Percentiles rank a stretch among this genome's conserved stretches.
phyloP scores from a whole-genome alignment of 1,140 invertebrate species.

The Drosophila melanica region DNA sequence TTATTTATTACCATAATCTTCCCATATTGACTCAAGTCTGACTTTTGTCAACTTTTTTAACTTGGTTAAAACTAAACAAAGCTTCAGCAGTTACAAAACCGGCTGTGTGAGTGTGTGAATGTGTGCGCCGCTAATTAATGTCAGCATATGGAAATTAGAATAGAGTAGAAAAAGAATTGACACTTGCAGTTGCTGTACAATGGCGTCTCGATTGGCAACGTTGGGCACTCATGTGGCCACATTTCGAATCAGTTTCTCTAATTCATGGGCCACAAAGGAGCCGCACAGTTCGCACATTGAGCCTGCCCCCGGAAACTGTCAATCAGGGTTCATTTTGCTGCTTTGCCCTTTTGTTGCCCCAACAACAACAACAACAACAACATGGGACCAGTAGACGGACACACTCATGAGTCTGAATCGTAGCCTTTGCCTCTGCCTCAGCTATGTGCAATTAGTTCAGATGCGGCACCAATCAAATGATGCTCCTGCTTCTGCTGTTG shows the following conservation, averaged over 20 bases:
- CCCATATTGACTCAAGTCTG: too few relatives aligned
- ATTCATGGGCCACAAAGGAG: constrained; percentile 13
- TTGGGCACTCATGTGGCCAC: neutral
- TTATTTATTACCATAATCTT: too few relatives aligned
- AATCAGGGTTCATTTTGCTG: constrained; percentile 35
- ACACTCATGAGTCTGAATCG: constrained; percentile 1
- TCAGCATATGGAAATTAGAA: constrained; percentile 7
- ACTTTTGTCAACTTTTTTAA: too few relatives aligned
- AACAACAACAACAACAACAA: neutral
- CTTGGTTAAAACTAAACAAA: neutral
- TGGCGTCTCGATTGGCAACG: neutral
- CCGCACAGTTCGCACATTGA: constrained; percentile 11
- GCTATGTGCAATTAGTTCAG: constrained; percentile 44
- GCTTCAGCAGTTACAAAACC: too few relatives aligned
- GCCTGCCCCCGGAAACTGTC: constrained; percentile 13
- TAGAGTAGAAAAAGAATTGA: neutral
- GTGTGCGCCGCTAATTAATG: constrained; percentile 10
- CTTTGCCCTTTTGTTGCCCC: constrained; percentile 19
- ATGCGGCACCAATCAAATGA: constrained; percentile 54
- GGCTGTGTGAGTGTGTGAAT: too few relatives aligned
- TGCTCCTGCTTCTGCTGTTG: constrained; percentile 19
- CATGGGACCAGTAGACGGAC: neutral
- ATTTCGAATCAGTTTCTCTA: neutral
- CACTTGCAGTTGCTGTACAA: neutral
- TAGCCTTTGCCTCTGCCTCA: neutral